Conservation (phyloP, 2,797 vertebrate species). For the Karalla daura region DNA sequence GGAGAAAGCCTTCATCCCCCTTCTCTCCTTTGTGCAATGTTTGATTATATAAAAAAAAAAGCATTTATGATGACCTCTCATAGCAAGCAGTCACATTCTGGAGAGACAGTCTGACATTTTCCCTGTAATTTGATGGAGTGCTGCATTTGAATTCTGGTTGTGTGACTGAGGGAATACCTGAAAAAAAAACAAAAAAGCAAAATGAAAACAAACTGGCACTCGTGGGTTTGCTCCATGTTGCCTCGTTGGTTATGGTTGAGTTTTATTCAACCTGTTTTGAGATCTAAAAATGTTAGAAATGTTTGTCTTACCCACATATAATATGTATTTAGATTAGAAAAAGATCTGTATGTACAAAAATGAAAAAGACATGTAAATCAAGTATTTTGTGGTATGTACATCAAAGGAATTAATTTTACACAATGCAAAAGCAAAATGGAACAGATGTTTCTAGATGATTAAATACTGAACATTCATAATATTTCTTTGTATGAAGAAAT, state of each 20-base stretch:
- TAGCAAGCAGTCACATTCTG: slow-evolving; percentile 40
- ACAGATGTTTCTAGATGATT: slow-evolving; percentile 94
- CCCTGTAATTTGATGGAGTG: slow-evolving; percentile 44
- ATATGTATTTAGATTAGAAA: slow-evolving; percentile 87
- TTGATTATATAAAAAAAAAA: slow-evolving; percentile 46
- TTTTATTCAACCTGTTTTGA: slow-evolving; percentile 91
- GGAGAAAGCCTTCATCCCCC: slow-evolving; percentile 50
- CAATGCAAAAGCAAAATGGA: slow-evolving; percentile 85
- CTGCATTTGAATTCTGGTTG: slow-evolving; percentile 53
- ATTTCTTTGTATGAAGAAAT: slow-evolving; percentile 99
- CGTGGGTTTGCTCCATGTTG: slow-evolving; percentile 78
- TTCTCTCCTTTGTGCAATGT: slow-evolving; percentile 73
- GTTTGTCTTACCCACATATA: slow-evolving; percentile 85
- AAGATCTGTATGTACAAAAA: slow-evolving; percentile 87
- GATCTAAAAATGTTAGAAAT: slow-evolving; percentile 83
- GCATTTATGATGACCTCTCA: slow-evolving; percentile 69
- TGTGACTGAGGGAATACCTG: slow-evolving; percentile 53
- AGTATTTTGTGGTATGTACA: slow-evolving; percentile 97
- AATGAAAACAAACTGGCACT: slow-evolving; percentile 39
- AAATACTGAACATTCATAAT: slow-evolving; percentile 96
- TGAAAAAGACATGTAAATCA: slow-evolving; percentile 83
- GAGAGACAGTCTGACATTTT: slow-evolving; percentile 41
- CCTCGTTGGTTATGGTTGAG: slow-evolving; percentile 91
- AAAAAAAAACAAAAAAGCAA: slow-evolving; percentile 6
- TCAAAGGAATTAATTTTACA: slow-evolving; percentile 97